Base-by-base conservation (phyloP, 2,797 vertebrate species). In the Toxotes lorentzi region DNA sequence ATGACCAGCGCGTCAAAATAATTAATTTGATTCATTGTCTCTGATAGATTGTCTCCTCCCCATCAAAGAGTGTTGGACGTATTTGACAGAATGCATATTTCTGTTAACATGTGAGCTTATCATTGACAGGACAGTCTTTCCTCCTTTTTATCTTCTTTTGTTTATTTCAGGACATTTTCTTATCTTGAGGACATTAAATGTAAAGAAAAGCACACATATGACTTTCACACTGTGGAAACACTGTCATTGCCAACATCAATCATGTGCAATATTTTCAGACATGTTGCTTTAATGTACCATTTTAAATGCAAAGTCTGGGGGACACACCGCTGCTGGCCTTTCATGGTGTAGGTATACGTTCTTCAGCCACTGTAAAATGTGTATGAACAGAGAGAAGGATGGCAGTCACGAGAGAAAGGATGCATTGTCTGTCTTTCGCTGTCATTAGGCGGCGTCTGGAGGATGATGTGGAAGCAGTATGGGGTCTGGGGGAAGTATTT, bases 401-500 rank as follows among this genome's bases (percentile, higher is more conserved):
- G 83, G 89, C 76, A 85, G 88, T 81, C 83, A 85, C 17, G 65
- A 94, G 91, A 93, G 90, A 92, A 89, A 94, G 92, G 91, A 94
- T 92, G 93, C 94, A 94, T 95, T 94, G 92, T 95, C 91, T 93
- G 87, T 95, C 96, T 95, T 96, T 96, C 77, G 93, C 95, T 97
- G 96, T 95, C 95, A 96, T 96, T 96, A 96, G 95, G 96, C 95
- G 94, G 94, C 93, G 95, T 95, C 96, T 95, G 94, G 91, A 95
- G 97, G 96, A 97, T 97, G 96, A 97, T 97, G 96, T 96, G 96
- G 95, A 96, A 97, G 96, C 96, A 95, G 96, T 96, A 96, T 97
- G 97, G 96, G 96, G 96, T 97, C 96, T 88, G 93, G 93, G 93
- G 96, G 96, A 96, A 97, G 95, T 97, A 97, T 97, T 97, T 97